phyloP scores from a whole-genome alignment of 2,888 invertebrate genomes.

The Parnassius orleans region DNA sequence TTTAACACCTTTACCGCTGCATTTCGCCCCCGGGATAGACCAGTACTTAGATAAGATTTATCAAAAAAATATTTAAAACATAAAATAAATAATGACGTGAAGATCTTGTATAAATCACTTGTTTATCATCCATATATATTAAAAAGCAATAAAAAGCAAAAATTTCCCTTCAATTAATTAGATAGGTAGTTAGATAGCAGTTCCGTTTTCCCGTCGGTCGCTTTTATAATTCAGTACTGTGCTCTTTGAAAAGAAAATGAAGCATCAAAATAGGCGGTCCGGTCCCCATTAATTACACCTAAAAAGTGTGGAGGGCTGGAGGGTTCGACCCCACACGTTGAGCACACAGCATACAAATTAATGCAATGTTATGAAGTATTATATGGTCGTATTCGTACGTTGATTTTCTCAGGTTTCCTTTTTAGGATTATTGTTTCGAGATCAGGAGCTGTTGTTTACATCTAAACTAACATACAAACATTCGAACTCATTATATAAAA shows the following conservation, averaged over 20 bases:
- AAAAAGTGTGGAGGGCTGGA: constrained; percentile 38
- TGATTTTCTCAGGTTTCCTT: constrained; percentile 36
- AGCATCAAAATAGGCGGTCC: constrained; percentile 44
- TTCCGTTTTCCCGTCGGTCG: constrained; percentile 7
- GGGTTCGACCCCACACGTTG: constrained; percentile 29
- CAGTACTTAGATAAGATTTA: no score
- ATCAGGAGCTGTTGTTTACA: no score
- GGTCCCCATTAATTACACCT: constrained; percentile 47
- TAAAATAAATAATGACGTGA: no score
- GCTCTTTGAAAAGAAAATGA: constrained; percentile 39
- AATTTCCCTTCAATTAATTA: background rate
- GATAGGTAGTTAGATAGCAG: constrained; percentile 22
- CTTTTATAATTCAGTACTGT: constrained; percentile 34
- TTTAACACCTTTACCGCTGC: no score
- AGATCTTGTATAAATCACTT: no score
- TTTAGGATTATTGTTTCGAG: background rate
- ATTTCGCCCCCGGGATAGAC: no score
- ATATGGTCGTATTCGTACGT: constrained; percentile 37
- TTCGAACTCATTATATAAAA: no score
- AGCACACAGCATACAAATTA: constrained; percentile 32
- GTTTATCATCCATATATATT: background rate
- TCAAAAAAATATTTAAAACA: no score
- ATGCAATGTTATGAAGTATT: constrained; percentile 49
- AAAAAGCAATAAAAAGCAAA: background rate
- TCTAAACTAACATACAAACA: no score